Percentiles rank a stretch among this genome's conserved stretches.
Evolutionary conservation across 2,888 invertebrate genomes (phyloP).

Genomic region (Phengaris alcon): DNA sequence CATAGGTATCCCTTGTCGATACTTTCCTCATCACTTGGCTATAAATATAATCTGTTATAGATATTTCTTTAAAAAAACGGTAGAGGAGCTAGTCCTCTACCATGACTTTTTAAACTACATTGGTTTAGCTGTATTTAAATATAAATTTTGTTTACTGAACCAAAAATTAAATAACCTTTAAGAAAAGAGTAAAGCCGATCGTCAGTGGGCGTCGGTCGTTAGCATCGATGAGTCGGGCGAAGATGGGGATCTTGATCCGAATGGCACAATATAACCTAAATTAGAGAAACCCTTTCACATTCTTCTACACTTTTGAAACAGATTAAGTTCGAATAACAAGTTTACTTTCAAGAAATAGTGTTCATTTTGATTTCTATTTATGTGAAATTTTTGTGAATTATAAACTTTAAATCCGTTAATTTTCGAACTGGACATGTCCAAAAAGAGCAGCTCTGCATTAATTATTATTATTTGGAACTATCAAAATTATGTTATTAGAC

Average conservation of each 20-base stretch:
- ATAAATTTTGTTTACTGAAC: neutral
- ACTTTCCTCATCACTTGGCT: neutral
- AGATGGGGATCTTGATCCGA: neutral
- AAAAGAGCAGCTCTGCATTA: too few species aligned
- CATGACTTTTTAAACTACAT: too few species aligned
- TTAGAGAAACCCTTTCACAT: neutral
- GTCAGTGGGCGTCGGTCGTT: neutral
- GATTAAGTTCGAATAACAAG: neutral
- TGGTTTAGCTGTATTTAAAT: too few species aligned
- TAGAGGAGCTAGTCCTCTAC: too few species aligned
- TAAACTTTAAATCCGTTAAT: neutral
- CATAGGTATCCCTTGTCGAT: slow-evolving; percentile 3
- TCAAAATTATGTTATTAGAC: too few species aligned
- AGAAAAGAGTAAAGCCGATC: neutral
- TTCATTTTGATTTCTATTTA: neutral
- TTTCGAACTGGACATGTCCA: too few species aligned
- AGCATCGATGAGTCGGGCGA: neutral
- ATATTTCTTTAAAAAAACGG: too few species aligned
- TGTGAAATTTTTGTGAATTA: neutral
- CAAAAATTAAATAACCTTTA: too few species aligned
- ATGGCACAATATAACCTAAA: neutral
- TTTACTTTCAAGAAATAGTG: neutral
- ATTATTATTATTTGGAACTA: too few species aligned
- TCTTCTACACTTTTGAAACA: neutral
- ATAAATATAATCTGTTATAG: neutral